Base-by-base conservation (phyloP, 1,140 invertebrate genomes). In the Zaprionus ornatus region DNA sequence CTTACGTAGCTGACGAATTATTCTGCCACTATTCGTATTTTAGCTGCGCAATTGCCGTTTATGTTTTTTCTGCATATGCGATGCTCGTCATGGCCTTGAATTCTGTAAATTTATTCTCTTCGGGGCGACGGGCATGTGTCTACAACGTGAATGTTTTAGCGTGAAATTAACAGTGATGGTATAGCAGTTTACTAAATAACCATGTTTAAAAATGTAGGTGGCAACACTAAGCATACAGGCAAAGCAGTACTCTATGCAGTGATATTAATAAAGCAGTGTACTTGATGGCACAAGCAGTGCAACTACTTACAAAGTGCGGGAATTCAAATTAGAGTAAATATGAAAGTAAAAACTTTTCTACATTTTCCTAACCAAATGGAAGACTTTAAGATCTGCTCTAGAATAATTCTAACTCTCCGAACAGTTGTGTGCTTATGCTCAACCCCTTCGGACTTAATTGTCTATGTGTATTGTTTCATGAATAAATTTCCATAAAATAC, bases 401-500 rank as follows among this genome's bases (percentile, higher is more conserved):
- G 40, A n/a, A 7, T 2, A 45, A 7, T 5, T 40, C 13, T 2
- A 40, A 6, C 1, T n/a, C 5, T n/a, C 7, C 3, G 9, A 40
- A 4, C n/a, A 45, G 40, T 3, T 7, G 19, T 42, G 37, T 17
- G 37, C 37, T 55, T 55, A 55, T 55, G 13, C 57, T 40, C 23
- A 13, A 37, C 35, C 13, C 13, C 35, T 5, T 15, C 13, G 12
- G 19, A 5, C 27, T 62, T 60, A 23, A 35, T 27, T 67, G 17
- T 32, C 15, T 15, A 35, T 23, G 42, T n/a, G 35, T 23, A 50
- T 40, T 48, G 19, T 56, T 56, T 48, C 68, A 65, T 68, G 73
- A 85, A 84, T 84, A 77, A 67, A 61, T 81, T 52, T 29, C 19
- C 54, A 61, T 78, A 10, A 50, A 21, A 66, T 48, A 73, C 23